Evolutionary conservation across 2,888 invertebrate species (phyloP).

Genomic region (Drosophila conformis): DNA sequence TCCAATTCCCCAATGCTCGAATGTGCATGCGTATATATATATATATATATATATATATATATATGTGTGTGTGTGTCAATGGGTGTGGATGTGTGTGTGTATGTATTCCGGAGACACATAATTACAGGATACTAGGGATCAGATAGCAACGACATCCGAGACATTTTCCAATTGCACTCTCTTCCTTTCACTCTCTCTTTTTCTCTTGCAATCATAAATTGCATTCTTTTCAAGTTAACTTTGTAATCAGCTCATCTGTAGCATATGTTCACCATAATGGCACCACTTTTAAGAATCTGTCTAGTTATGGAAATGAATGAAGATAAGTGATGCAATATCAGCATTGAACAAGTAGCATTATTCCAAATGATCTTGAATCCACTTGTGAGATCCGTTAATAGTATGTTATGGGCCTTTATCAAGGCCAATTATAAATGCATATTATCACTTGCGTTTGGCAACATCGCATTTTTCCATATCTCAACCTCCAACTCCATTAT

Average conservation of each 20-base stretch:
- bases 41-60: background rate
- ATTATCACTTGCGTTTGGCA: background rate
- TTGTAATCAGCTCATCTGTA: background rate
- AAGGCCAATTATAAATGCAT: background rate
- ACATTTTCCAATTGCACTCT: background rate
- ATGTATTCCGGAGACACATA: conserved; percentile 42
- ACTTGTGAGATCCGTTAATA: background rate
- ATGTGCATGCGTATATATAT: background rate
- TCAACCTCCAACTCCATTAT: background rate
- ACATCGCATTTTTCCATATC: background rate
- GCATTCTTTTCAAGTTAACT: background rate
- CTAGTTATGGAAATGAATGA: background rate
- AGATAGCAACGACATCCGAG: conserved; percentile 14
- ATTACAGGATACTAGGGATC: conserved; percentile 39
- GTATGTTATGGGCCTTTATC: background rate
- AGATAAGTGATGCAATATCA: background rate
- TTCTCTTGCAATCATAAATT: background rate
- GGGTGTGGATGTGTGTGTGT: conserved; percentile 12
- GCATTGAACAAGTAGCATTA: background rate
- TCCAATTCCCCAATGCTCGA: conserved; percentile 21
- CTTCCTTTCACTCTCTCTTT: background rate
- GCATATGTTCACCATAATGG: background rate
- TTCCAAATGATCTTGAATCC: background rate
- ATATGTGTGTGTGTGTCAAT: background rate
- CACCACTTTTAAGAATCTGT: background rate